Base-by-base conservation (phyloP, 2,113 vertebrate genomes). In the Brachyhypopomus gauderio region DNA sequence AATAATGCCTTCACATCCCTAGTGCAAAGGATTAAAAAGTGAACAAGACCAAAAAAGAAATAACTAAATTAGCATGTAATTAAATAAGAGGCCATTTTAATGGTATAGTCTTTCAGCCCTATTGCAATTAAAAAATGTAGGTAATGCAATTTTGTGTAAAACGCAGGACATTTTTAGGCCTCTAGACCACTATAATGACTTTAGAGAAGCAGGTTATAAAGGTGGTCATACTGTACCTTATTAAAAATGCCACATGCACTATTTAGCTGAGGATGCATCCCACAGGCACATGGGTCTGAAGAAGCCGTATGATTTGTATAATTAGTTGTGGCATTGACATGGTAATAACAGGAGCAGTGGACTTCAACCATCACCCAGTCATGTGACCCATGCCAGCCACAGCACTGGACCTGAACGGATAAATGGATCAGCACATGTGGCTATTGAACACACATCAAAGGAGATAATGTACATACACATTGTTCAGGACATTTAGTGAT, bases 341-440 rank as follows among this genome's bases (percentile, higher is more conserved):
- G 16, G 52, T 48, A 22, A 6, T 22, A 82, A 72, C 88, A 89
- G 22, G 87, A 85, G 36, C 80, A 87, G 6, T 78, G 84, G 5
- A 1, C 0, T 2, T 12, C 0, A 3, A 0, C 2, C 0, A 1
- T 0, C 8, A 0, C 0, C 80, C 80, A 89, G 34, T 87, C 59
- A 0, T 0, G 0, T 59, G 1, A 11, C 0, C 8, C 62, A 2
- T 1, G 1, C 88, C 88, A 89, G 16, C 88, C 88, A 71, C 88
- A 89, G 80, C 88, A 89, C 2, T 82, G 1, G 9, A 5, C 60
- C 88, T 89, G 62, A 70, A 22, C 7, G 22, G 3, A 83, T 38
- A n/a, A n/a, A 67, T 75, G 38, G 30, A 19, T 74, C 71, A 59
- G 17, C 34, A 67, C 52, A 41, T 16, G 56, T 64, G 3, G 2